Evolutionary conservation across 1,140 invertebrate genomes (phyloP).

Genomic region (Fopius arisanus): DNA sequence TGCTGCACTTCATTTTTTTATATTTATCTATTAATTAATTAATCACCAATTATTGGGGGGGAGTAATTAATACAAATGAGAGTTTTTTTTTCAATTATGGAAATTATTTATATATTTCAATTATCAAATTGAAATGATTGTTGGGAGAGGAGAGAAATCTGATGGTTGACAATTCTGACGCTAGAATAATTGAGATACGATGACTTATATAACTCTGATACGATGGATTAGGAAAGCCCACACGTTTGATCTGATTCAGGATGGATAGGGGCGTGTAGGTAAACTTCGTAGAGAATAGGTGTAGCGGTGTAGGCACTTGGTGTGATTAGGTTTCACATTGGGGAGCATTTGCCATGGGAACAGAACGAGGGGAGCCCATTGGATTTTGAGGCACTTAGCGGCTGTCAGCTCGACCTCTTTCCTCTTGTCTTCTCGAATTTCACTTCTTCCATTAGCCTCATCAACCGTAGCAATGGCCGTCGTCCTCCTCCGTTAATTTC

Average conservation of each 20-base stretch:
- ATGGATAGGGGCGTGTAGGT: slow-evolving; percentile 34
- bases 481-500: slow-evolving; percentile 50
- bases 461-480: slow-evolving; percentile 59
- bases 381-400: slow-evolving; percentile 56
- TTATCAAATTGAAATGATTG: background rate
- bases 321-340: slow-evolving; percentile 60
- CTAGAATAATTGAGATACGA: background rate
- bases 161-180: too few relatives aligned
- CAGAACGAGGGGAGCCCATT: background rate
- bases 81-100: too few relatives aligned
- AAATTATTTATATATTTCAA: background rate
- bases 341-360: slow-evolving; percentile 25
- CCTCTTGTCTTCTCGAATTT: slow-evolving; percentile 54
- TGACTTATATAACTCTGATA: slow-evolving; percentile 21
- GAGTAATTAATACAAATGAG: too few relatives aligned
- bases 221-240: slow-evolving; percentile 49
- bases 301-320: slow-evolving; percentile 41
- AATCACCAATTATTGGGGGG: too few relatives aligned
- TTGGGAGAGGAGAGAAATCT: too few relatives aligned
- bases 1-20: too few relatives aligned
- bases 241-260: slow-evolving; percentile 47
- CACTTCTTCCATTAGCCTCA: slow-evolving; percentile 64
- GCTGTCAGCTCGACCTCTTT: slow-evolving; percentile 56
- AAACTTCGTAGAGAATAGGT: slow-evolving; percentile 51
- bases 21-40: too few relatives aligned